phyloP scores from a whole-genome alignment of 2,113 vertebrate species.

The Microtus oregoni region DNA sequence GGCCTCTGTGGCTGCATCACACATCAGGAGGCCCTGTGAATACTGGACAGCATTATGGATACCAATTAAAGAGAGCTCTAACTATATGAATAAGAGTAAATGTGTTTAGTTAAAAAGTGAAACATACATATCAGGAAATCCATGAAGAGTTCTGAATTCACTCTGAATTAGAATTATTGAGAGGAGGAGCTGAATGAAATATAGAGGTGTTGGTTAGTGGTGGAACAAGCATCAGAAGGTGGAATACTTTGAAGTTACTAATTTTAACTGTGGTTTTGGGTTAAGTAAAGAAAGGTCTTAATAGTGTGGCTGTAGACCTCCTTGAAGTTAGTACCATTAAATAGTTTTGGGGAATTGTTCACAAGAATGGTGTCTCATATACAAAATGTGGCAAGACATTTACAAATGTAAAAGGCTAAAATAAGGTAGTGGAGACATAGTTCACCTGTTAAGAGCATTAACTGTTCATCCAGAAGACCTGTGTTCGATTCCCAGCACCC shows the following conservation, averaged over 20 bases:
- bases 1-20: background rate
- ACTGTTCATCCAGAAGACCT: background rate
- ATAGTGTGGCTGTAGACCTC: background rate
- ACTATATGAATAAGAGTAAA: background rate
- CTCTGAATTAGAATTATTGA: background rate
- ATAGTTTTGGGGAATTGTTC: background rate
- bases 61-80: background rate
- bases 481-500: background rate
- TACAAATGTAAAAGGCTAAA: background rate
- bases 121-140: background rate
- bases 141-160: too few relatives aligned
- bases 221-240: background rate
- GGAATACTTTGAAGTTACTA: background rate
- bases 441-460: background rate
- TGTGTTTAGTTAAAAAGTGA: background rate
- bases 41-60: background rate
- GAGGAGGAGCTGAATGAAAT: background rate
- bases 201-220: background rate
- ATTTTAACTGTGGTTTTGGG: background rate
- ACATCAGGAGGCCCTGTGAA: background rate
- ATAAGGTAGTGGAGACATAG: background rate
- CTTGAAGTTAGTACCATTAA: background rate
- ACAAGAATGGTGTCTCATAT: background rate
- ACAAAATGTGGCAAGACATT: background rate
- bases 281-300: background rate